A percentile compares a stretch with the other conserved stretches of the same genome.
Conservation (phyloP, 2,888 invertebrate genomes). For the Drosophila monieri region DNA sequence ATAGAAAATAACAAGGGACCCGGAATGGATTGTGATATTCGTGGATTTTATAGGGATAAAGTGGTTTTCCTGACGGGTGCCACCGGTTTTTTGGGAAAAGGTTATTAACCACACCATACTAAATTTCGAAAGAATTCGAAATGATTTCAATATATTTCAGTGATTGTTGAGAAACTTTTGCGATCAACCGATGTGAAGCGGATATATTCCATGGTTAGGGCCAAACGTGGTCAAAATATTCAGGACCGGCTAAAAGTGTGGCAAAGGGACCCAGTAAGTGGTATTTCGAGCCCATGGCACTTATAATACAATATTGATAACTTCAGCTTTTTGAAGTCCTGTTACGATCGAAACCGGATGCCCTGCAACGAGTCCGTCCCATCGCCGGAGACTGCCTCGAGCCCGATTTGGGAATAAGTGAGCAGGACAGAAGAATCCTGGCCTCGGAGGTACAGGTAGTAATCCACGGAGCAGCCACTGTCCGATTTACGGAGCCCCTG, state of each 20-base stretch:
- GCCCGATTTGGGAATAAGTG: constrained; percentile 81
- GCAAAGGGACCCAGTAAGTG: constrained; percentile 86
- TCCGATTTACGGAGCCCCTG: constrained; percentile 89
- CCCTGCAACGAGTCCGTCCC: constrained; percentile 73
- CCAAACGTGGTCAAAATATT: constrained; percentile 87
- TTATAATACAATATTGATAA: too few relatives aligned
- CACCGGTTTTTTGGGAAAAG: constrained; percentile 85
- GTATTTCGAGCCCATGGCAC: neutral
- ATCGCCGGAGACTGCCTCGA: constrained; percentile 82
- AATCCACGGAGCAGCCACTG: constrained; percentile 96
- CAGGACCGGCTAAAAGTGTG: constrained; percentile 86
- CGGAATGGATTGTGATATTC: constrained; percentile 80
- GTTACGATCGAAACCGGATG: constrained; percentile 67
- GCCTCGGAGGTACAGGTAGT: constrained; percentile 85
- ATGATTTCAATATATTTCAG: constrained; percentile 25
- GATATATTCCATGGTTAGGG: constrained; percentile 85
- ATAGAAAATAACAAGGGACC: neutral
- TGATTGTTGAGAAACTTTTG: constrained; percentile 55
- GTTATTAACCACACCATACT: constrained; percentile 48
- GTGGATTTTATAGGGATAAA: constrained; percentile 85
- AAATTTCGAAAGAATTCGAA: neutral
- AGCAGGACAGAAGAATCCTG: constrained; percentile 75
- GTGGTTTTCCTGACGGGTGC: constrained; percentile 87
- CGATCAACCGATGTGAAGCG: constrained; percentile 85
- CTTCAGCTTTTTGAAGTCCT: constrained; percentile 4